A percentile compares a stretch with the other conserved stretches of the same genome.
Conservation (phyloP, 2,888 invertebrate genomes). For the Erebia epiphron region DNA sequence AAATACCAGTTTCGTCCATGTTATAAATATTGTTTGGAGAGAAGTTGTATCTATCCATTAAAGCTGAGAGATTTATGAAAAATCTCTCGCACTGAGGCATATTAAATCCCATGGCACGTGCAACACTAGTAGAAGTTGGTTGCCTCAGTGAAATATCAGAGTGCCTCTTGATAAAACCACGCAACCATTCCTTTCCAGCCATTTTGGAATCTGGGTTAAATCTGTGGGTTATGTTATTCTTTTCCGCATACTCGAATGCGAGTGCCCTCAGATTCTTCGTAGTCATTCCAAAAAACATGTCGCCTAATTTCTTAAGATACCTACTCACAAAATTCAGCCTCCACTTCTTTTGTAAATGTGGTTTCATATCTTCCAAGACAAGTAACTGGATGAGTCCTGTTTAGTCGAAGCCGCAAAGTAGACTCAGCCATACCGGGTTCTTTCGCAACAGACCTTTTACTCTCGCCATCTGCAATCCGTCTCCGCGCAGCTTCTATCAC, state of each 20-base stretch:
- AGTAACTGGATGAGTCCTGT: not conserved
- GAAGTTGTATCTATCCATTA: constrained; percentile 4
- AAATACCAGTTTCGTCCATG: constrained; percentile 4
- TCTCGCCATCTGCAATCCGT: no score
- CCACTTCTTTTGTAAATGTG: constrained; percentile 5
- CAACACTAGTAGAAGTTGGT: constrained; percentile 6
- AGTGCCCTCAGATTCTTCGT: constrained; percentile 9
- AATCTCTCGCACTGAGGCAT: not conserved
- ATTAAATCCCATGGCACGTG: constrained; percentile 12
- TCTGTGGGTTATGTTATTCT: constrained; percentile 9
- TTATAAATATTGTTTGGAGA: constrained; percentile 3
- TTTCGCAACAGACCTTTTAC: constrained; percentile 6
- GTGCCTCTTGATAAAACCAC: constrained; percentile 4
- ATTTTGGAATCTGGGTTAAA: constrained; percentile 9
- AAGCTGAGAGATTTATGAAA: not conserved
- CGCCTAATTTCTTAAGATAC: constrained; percentile 6
- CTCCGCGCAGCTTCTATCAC: no score
- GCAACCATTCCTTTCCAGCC: constrained; percentile 6
- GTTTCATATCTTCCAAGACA: constrained; percentile 9
- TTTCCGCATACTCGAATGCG: constrained; percentile 6
- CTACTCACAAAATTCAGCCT: constrained; percentile 3
- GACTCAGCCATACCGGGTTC: not conserved
- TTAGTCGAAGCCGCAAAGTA: not conserved
- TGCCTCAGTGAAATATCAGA: not conserved
- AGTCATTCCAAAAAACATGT: constrained; percentile 15